Evolutionary conservation across 2,797 vertebrate genomes (phyloP), one percentile per base, ranked within the genome.

Genomic region (Dryobates pubescens): DNA sequence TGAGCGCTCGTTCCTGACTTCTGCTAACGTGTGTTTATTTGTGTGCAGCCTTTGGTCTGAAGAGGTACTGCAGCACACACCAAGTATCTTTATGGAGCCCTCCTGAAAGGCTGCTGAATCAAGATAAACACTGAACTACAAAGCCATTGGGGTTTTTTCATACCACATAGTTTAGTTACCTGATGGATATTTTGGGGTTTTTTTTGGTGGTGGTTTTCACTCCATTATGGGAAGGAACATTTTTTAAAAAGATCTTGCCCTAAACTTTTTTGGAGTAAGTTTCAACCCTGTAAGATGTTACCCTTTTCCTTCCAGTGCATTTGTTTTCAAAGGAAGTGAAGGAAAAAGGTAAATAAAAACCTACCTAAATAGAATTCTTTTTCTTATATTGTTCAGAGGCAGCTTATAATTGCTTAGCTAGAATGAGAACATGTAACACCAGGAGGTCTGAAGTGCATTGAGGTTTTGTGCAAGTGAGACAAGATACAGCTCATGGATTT

Each of bases 1-100:
- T 89, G 85, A 92, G 89, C 79, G 68, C 68, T 86, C 62, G 20
- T 84, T 77, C 32, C 56, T 87, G 87, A 69, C 70, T 75, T 58
- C 18, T 0, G 4, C 17, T 63, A 61, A 63, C 0, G 54, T 80
- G 72, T 91, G 14, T 63, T 76, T 51, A 17, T 97, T 94, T 96
- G 63, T 72, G n/a, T 69, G 22, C 26, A 26, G 24, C 38, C 41
- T 49, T 13, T 10, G 65, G 63, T 75, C 53, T 77, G 24, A 51
- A 75, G 88, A 62, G 24, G 6, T 59, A 3, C 47, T 73, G 4
- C 23, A 82, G 43, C 59, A 70, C 41, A 45, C 23, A 8, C 32
- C 27, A 30, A 38, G 9, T 16, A 38, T 5, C 7, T 43, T 58
- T 38, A 9, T 20, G n/a, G 59, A 67, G 57, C 51, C 32, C 51